Base-by-base conservation (phyloP, 2,113 vertebrate species). In the Anas platyrhynchos region DNA sequence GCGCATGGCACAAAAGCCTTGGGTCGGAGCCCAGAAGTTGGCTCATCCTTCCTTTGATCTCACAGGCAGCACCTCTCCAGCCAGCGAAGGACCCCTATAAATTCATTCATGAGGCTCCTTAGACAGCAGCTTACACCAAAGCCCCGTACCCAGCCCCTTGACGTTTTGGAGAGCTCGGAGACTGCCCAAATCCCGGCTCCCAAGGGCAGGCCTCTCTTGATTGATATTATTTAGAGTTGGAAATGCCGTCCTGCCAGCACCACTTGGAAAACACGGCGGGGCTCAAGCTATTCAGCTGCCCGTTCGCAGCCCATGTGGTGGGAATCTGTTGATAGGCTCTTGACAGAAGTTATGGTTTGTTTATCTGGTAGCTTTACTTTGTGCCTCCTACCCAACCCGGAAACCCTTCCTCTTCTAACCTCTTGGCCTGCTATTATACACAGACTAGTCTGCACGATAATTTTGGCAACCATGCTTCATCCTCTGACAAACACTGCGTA, bases 331-430 rank as follows among this genome's bases (percentile, higher is more conserved):
- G 93, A 93, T 58, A 97, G 89, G 66, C 78, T 90, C 82, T 63
- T 92, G 95, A 96, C 89, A 92, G 78, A 95, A 97, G 41, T 96
- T 95, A 97, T 94, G 92, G 65, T 21, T 95, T 97, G 96, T 97
- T 97, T 97, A 96, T 96, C 43, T 88, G 85, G 87, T 67, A 83
- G 81, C 85, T 94, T 95, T 93, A 83, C 89, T 95, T 87, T 78
- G n/a, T 93, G 85, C 88, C 93, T 95, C 71, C 86, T 46, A 62
- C 50, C 81, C 94, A 96, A 93, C 61, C 84, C 91, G 77, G 88
- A 96, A 97, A 95, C 86, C 77, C 76, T 94, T 93, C 59, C 55
- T 91, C 59, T 79, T 54, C 76, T 91, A 91, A 96, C 92, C 96
- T 86, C 76, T 89, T 94, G 93, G 89, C 96, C 95, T 85, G 58